Conservation (phyloP, 2,113 vertebrate species). For the Vombatus ursinus region DNA sequence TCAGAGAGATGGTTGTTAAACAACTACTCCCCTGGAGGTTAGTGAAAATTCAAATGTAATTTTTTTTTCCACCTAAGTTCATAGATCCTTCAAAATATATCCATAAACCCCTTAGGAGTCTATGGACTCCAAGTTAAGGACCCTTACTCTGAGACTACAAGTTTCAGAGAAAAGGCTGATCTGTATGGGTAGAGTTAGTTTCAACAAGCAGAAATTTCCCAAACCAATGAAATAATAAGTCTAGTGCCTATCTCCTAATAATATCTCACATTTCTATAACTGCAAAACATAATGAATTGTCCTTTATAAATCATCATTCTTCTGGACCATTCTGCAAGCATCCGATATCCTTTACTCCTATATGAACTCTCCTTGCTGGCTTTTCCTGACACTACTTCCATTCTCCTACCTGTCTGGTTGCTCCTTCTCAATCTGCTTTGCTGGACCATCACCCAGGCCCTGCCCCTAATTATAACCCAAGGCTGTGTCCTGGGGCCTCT, state of each 20-base stretch:
- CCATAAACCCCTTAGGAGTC: not conserved
- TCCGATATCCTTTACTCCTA: not conserved
- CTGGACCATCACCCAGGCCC: not conserved
- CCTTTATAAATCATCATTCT: not conserved
- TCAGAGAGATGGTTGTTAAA: not conserved
- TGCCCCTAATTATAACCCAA: not conserved
- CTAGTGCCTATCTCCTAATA: not conserved
- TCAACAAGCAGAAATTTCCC: not conserved
- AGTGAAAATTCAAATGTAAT: not conserved
- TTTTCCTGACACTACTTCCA: not conserved
- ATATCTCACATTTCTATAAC: not conserved
- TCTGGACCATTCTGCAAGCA: not conserved
- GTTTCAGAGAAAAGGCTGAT: not conserved
- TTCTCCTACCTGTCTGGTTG: not conserved
- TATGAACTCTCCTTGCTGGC: not conserved
- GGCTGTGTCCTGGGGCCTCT: not conserved
- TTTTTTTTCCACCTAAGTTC: not conserved
- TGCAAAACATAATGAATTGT: not conserved
- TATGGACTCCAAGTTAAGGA: not conserved
- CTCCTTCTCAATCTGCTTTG: not conserved
- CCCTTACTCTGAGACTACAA: not conserved
- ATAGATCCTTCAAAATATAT: not conserved
- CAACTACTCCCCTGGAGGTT: not conserved
- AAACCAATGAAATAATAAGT: not conserved
- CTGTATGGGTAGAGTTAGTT: not conserved